Base-by-base conservation (phyloP, 2,113 vertebrate species). In the Nettapus auritus region DNA sequence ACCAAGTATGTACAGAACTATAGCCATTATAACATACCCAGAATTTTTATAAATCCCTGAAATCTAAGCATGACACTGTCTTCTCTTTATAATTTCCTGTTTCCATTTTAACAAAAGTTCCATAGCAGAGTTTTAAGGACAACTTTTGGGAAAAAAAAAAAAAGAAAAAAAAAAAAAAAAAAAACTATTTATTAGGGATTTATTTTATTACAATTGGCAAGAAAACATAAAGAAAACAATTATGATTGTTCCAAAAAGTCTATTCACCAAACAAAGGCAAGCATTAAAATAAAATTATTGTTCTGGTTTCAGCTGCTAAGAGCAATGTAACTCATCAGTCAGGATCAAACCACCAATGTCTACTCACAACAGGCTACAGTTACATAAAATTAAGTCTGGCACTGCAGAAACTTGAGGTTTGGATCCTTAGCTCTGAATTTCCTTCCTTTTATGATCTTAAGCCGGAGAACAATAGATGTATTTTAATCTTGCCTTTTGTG, bases 371-470 rank as follows among this genome's bases (percentile, higher is more conserved):
- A 94, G 95, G 62, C 80, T 92, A 96, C 9, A 2, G 80, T 96
- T 97, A 94, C n/a, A 52, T 97, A 97, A 97, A 97, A 94, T 86
- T 89, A 96, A 96, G 93, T 80, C 67, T 97, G 93, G 94, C 94
- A 96, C 50, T 74, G 78, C 31, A 96, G 82, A 97, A 95, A 94
- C 48, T 96, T 97, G 96, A 97, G 94, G 94, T 92, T 90, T 97
- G 94, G 96, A 90, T 93, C 31, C 81, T 89, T 96, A 93, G 89
- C 90, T 94, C 88, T 71, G 94, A 95, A 96, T 96, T 96, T 93
- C 87, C 87, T 95, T 95, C 88, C 48, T 87, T 95, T 91, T 96
- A 93, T 96, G 95, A 97, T 97, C 90, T 82, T 67, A 68, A 88
- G 92, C 93, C 94, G 96, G 90, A 94, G 80, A 97, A 95, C 90